phyloP scores from a whole-genome alignment of 1,140 invertebrate species.

The Hycleus phaleratus region DNA sequence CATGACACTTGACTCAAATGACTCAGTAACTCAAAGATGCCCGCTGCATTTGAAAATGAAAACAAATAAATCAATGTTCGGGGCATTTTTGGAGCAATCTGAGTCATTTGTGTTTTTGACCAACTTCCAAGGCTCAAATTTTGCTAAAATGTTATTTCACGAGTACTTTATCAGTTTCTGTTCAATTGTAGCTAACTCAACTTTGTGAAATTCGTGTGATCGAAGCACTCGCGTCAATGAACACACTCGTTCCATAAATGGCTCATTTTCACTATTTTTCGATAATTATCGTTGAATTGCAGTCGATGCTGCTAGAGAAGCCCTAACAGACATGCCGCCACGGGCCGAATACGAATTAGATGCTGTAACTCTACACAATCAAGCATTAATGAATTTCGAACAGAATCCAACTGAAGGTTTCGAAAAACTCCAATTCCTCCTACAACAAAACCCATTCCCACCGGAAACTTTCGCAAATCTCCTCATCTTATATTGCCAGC shows the following conservation, averaged over 20 bases:
- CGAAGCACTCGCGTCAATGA: no score
- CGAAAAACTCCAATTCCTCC: constrained; percentile 93
- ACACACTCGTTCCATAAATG: no score
- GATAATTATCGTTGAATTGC: constrained; percentile 19
- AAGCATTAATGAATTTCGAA: constrained; percentile 93
- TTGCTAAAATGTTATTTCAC: neutral
- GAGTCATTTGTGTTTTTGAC: no score
- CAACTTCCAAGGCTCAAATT: neutral
- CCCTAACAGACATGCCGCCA: constrained; percentile 96
- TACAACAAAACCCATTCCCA: constrained; percentile 94
- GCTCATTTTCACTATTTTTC: neutral
- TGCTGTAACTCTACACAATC: constrained; percentile 96
- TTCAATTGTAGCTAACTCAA: neutral
- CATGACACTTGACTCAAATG: no score
- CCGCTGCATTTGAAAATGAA: no score
- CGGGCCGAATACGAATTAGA: constrained; percentile 94
- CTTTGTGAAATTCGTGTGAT: no score
- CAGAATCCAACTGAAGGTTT: constrained; percentile 86
- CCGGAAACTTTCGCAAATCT: constrained; percentile 97
- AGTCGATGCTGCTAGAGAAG: constrained; percentile 87
- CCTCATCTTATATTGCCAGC: constrained; percentile 90
- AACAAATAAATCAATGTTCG: no score
- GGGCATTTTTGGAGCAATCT: no score
- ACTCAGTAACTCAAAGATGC: no score
- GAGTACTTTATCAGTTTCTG: no score